These are phyloP conservation scores for Brassicogethes aeneus DNA, from an alignment of 2,888 invertebrate species.

Conservation along the genomic window DNA sequence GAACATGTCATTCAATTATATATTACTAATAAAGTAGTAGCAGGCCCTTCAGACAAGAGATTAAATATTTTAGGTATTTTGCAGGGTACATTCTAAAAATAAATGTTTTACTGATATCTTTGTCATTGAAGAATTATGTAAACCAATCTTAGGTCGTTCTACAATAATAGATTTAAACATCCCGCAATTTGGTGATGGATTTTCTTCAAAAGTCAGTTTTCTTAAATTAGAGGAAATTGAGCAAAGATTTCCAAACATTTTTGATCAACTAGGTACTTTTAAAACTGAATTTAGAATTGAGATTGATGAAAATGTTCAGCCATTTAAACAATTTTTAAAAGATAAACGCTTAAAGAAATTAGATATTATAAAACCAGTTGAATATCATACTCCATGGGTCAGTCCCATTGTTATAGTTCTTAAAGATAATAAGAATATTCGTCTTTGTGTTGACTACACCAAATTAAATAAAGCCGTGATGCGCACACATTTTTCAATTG, in stretches of 20 bases:
- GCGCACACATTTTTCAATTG: constrained; percentile 19
- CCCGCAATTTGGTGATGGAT: constrained; percentile 5
- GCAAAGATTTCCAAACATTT: constrained; percentile 8
- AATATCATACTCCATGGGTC: constrained; percentile 11
- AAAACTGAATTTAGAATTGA: constrained; percentile 11
- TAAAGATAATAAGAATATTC: constrained; percentile 8
- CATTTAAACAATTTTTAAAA: constrained; percentile 14
- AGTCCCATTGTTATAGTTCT: constrained; percentile 15
- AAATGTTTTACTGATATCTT: constrained; percentile 8
- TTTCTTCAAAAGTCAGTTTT: not conserved
- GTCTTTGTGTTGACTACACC: constrained; percentile 17
- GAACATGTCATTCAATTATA: constrained; percentile 4
- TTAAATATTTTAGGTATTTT: too few species aligned
- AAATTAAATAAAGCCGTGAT: constrained; percentile 15
- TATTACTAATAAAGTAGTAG: constrained; percentile 8
- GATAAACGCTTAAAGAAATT: constrained; percentile 10
- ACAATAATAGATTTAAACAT: constrained; percentile 8
- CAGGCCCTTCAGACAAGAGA: constrained; percentile 5
- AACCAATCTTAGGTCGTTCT: constrained; percentile 11
- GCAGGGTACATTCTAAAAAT: not conserved
- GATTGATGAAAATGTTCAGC: constrained; percentile 8
- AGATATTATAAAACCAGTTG: constrained; percentile 14
- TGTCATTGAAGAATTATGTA: constrained; percentile 7
- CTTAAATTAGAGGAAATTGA: constrained; percentile 4
- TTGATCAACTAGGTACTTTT: constrained; percentile 10